Percentiles rank a stretch among this genome's conserved stretches.
Conservation (phyloP, 1,140 invertebrate genomes). For the Drosophila neocordata region DNA sequence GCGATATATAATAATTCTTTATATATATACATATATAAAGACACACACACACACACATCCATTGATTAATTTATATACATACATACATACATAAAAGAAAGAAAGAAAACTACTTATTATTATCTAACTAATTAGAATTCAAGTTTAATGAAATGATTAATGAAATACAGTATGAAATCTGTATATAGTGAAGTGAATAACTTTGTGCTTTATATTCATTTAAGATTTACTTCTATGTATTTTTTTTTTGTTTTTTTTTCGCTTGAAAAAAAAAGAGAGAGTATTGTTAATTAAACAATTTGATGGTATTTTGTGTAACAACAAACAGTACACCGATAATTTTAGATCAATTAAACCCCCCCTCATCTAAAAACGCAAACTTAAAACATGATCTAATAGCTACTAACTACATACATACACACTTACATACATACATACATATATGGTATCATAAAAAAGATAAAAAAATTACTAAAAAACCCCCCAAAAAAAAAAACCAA, state of each 20-base stretch:
- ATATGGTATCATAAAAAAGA: too few species aligned
- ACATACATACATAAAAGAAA: not conserved
- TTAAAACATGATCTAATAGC: not conserved
- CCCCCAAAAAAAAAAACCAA: not conserved
- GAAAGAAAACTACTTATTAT: conserved; percentile 19
- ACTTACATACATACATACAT: not conserved
- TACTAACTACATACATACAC: conserved; percentile 10
- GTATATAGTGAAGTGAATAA: conserved; percentile 52
- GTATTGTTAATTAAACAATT: conserved; percentile 17
- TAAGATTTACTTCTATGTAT: conserved; percentile 36
- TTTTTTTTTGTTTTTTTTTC: conserved; percentile 34
- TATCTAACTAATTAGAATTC: conserved; percentile 45
- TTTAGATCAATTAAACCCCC: conserved; percentile 38
- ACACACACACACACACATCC: conserved; percentile 20
- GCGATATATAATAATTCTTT: conserved; percentile 35
- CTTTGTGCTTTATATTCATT: conserved; percentile 79
- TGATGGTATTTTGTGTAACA: conserved; percentile 63
- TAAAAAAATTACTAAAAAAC: too few species aligned
- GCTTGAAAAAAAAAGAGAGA: too few species aligned
- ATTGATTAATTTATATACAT: conserved; percentile 13
- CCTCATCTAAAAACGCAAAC: conserved; percentile 5
- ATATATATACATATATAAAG: conserved; percentile 26
- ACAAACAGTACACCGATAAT: conserved; percentile 68
- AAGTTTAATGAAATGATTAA: conserved; percentile 37
- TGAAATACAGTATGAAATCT: conserved; percentile 46